Percentiles rank a stretch among this genome's conserved stretches.
phyloP scores from a whole-genome alignment of 2,113 vertebrate genomes.

The Passer montanus region DNA sequence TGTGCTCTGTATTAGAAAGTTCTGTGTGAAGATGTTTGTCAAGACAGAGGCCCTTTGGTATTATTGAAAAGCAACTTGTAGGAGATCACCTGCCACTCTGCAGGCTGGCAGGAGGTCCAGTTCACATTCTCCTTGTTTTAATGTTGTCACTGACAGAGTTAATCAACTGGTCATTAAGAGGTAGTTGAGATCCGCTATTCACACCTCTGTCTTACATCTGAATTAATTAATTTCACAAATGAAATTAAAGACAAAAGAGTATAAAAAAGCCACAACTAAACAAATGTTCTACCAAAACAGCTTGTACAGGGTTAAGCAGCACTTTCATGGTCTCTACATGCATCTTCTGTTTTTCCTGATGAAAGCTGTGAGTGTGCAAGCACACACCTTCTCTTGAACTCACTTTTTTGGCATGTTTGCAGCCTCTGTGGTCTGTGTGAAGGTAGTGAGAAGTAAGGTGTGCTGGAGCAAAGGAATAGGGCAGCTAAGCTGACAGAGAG shows the following conservation, averaged over 20 bases:
- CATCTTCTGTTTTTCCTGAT: background rate
- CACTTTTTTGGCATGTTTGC: background rate
- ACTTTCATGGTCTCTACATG: background rate
- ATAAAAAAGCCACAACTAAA: background rate
- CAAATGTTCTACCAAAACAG: background rate
- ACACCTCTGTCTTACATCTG: background rate
- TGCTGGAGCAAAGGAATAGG: background rate
- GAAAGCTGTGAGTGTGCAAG: background rate
- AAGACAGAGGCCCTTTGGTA: background rate
- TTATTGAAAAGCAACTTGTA: background rate
- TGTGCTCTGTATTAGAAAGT: background rate
- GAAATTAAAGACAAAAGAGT: background rate
- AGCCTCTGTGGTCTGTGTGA: background rate
- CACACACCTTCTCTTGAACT: background rate
- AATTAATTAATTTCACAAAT: background rate
- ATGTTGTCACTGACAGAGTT: background rate
- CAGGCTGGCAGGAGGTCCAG: background rate
- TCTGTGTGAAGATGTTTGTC: accelerated
- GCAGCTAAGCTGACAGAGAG: background rate
- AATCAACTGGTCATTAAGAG: background rate
- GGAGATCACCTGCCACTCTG: background rate
- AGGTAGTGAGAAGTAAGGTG: background rate
- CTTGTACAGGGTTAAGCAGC: background rate
- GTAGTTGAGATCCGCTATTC: background rate
- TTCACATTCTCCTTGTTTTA: background rate